phyloP scores from a whole-genome alignment of 2,888 invertebrate species.

The Ormyrus rosae region DNA sequence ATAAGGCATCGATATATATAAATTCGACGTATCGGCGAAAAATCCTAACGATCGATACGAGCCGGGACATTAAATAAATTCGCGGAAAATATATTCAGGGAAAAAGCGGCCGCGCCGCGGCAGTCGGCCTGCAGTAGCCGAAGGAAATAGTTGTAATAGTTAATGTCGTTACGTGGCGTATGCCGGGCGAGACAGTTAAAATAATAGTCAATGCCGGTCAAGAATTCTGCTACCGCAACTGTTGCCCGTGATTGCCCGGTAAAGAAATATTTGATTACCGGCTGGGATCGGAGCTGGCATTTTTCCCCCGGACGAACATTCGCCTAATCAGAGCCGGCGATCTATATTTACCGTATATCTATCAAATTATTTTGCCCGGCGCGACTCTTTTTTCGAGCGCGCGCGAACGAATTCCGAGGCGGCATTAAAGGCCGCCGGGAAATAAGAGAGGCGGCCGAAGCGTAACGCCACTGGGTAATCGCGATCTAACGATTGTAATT shows the following conservation, averaged over 20 bases:
- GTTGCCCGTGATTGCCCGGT: neutral
- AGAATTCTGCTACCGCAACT: slow-evolving; percentile 51
- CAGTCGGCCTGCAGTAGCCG: neutral
- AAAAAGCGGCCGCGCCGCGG: neutral
- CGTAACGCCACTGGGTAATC: slow-evolving; percentile 18
- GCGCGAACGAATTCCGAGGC: neutral
- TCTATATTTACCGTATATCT: slow-evolving; percentile 39
- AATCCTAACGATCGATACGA: neutral
- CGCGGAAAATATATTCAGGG: no score
- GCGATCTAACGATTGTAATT: slow-evolving; percentile 31
- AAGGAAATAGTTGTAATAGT: slow-evolving; percentile 48
- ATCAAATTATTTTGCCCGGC: slow-evolving; percentile 23
- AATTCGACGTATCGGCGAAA: no score
- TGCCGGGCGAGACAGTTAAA: slow-evolving; percentile 37
- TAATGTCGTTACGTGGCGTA: slow-evolving; percentile 28
- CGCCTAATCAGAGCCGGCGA: slow-evolving; percentile 33
- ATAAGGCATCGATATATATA: no score
- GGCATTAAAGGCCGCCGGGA: neutral
- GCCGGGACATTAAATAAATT: slow-evolving; percentile 1
- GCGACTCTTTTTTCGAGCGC: slow-evolving; percentile 20
- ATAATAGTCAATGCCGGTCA: slow-evolving; percentile 42
- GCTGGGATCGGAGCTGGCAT: slow-evolving; percentile 25
- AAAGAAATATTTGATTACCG: slow-evolving; percentile 50
- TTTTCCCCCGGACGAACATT: slow-evolving; percentile 31
- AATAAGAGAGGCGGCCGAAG: neutral